A percentile compares a stretch with the other conserved stretches of the same genome.
phyloP scores from a whole-genome alignment of 2,113 vertebrate genomes.

The Carassius gibelio region DNA sequence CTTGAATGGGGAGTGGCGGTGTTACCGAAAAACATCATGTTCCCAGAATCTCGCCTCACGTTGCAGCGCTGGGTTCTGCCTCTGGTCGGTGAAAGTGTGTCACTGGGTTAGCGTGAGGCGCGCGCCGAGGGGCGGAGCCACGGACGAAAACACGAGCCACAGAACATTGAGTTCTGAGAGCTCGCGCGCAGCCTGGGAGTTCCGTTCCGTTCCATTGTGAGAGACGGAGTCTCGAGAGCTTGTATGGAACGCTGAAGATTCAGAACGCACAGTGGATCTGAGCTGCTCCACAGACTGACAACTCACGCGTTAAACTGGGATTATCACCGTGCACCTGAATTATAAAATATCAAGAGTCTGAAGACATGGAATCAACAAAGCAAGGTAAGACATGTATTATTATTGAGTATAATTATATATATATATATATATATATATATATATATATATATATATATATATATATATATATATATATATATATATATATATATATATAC shows the following conservation, averaged over 20 bases:
- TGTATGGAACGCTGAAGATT: constrained; percentile 34
- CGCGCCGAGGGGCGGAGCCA: constrained; percentile 65
- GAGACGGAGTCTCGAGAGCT: neutral
- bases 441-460: neutral
- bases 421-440: neutral
- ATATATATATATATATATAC: neutral
- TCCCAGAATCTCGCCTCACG: neutral
- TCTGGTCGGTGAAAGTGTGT: constrained; percentile 76
- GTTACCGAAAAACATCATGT: constrained; percentile 3
- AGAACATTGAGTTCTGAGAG: constrained; percentile 72
- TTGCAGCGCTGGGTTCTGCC: constrained; percentile 47
- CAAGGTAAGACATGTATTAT: constrained; percentile 65
- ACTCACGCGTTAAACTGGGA: neutral
- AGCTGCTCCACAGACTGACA: neutral
- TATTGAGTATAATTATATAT: neutral
- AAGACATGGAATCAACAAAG: constrained; percentile 71
- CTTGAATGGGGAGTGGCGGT: neutral
- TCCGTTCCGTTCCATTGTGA: constrained; percentile 25
- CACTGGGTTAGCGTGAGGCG: constrained; percentile 81
- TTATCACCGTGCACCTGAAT: neutral
- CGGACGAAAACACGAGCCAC: constrained; percentile 68
- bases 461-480: neutral
- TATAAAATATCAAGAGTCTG: neutral
- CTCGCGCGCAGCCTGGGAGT: constrained; percentile 45
- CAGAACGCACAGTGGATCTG: neutral